A percentile compares a stretch with the other conserved stretches of the same genome.
phyloP scores from a whole-genome alignment of 2,888 invertebrate species.

The Hypomecis atomaria region DNA sequence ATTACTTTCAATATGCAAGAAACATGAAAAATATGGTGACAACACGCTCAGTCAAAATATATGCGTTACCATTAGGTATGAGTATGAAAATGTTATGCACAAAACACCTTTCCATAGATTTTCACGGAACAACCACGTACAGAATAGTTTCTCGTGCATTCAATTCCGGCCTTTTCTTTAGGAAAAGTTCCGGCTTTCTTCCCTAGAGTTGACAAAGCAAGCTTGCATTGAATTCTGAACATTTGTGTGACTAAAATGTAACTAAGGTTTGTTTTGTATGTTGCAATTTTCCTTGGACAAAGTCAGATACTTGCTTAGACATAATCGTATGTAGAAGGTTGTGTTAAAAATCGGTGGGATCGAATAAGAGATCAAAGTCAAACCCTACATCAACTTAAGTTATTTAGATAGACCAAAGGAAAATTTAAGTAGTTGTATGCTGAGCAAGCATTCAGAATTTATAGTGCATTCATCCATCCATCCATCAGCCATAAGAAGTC shows the following conservation, averaged over 20 bases:
- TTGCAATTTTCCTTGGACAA: too few relatives aligned
- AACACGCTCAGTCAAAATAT: not conserved
- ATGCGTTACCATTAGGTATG: not conserved
- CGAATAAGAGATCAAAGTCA: too few relatives aligned
- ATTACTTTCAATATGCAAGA: not conserved
- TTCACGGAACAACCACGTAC: constrained; percentile 8
- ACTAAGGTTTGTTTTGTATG: not conserved
- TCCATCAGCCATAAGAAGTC: too few relatives aligned
- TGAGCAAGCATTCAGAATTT: too few relatives aligned
- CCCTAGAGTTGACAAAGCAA: constrained; percentile 1
- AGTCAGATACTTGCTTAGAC: too few relatives aligned
- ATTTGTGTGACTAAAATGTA: not conserved
- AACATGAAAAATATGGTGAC: not conserved
- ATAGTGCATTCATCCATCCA: too few relatives aligned
- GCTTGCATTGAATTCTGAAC: constrained; percentile 9
- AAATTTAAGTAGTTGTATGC: too few relatives aligned
- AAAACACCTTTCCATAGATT: constrained; percentile 13
- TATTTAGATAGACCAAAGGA: too few relatives aligned
- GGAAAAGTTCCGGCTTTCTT: constrained; percentile 17
- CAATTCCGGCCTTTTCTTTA: constrained; percentile 6
- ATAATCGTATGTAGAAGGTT: too few relatives aligned
- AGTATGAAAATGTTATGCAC: constrained; percentile 7
- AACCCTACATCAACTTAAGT: too few relatives aligned
- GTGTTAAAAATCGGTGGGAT: too few relatives aligned
- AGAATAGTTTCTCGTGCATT: constrained; percentile 1